Evolutionary conservation across 2,888 invertebrate genomes (phyloP), one percentile per base, ranked within the genome.

Genomic region (Panorpa germanica): DNA sequence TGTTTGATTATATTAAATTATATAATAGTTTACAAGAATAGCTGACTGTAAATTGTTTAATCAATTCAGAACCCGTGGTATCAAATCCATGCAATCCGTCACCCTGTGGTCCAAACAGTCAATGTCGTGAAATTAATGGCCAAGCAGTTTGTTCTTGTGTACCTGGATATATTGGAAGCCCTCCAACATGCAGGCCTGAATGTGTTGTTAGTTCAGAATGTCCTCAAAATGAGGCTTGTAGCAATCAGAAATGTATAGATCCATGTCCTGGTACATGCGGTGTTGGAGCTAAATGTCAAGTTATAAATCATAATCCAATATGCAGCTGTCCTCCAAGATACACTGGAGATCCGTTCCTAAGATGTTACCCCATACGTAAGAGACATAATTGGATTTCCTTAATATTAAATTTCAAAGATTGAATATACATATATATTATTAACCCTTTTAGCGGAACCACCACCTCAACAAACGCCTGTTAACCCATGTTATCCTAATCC

Each of bases 21-120:
- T n/a, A n/a, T n/a, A n/a, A n/a, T n/a, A n/a, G n/a, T n/a, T n/a
- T n/a, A n/a, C n/a, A n/a, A n/a, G n/a, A n/a, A n/a, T n/a, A n/a
- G n/a, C n/a, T n/a, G n/a, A n/a, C n/a, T n/a, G n/a, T n/a, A n/a
- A n/a, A n/a, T n/a, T n/a, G n/a, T n/a, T n/a, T n/a, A n/a, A n/a
- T n/a, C n/a, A n/a, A n/a, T n/a, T n/a, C n/a, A n/a, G n/a, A n/a
- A n/a, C n/a, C n/a, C n/a, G n/a, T n/a, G n/a, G n/a, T 37, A 38
- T 22, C 45, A 1, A 50, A 50, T 36, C 48, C 52, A 4, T 53
- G 53, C 29, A 43, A 53, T 38, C 65, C 69, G 28, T 68, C 72
- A 27, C 76, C 75, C 1, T 78, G 78, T 44, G 78, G 78, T 3
- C 71, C 76, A n/a, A 75, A 77, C 44, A 76, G 77, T 44, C 75